Base-by-base conservation (phyloP, 2,113 vertebrate species). In the Sakesphorus luctuosus region DNA sequence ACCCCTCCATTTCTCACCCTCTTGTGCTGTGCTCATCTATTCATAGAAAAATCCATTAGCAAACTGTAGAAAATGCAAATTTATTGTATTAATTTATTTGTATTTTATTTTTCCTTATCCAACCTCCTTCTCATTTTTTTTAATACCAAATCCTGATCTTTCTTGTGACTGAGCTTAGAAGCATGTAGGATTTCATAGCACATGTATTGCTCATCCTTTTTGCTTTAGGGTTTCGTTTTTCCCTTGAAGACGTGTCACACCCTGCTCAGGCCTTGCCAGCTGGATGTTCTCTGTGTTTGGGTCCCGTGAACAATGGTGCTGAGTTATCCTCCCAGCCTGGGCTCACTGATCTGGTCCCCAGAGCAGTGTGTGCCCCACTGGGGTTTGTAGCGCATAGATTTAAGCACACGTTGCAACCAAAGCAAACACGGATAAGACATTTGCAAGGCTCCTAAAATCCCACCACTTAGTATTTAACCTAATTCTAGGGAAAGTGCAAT, bases 61-160 rank as follows among this genome's bases (percentile, higher is more conserved):
- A 61, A 79, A 36, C 40, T 4, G 0, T 55, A 89, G 49, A 43
- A 93, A 76, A 14, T 47, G 29, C 17, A 62, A 58, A 77, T 71
- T 82, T 87, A 71, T 52, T 47, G 11, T 67, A 49, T 63, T 59
- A 63, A 81, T 40, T 95, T 85, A 40, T 95, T 94, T 90, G 77
- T 3, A 5, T 94, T 93, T 88, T 87, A 40, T 49, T 79, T 72
- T 86, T 55, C 23, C 21, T 47, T 79, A 43, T 96, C 47, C 77
- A 81, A 61, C 33, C 44, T 53, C 28, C 49, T 94, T 91, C 79
- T 63, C 68, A 28, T 94, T 96, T 97, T 97, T 55, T 56, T 50
- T 92, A 87, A 77, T 80, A 76, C 19, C n/a, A 24, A 78, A 89
- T 73, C 66, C 67, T 84, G 87, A n/a, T 53, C 13, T 85, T 93